Evolutionary conservation across 2,113 vertebrate species (phyloP), one percentile per base, ranked within the genome.

Genomic region (Herpetotheres cachinnans): DNA sequence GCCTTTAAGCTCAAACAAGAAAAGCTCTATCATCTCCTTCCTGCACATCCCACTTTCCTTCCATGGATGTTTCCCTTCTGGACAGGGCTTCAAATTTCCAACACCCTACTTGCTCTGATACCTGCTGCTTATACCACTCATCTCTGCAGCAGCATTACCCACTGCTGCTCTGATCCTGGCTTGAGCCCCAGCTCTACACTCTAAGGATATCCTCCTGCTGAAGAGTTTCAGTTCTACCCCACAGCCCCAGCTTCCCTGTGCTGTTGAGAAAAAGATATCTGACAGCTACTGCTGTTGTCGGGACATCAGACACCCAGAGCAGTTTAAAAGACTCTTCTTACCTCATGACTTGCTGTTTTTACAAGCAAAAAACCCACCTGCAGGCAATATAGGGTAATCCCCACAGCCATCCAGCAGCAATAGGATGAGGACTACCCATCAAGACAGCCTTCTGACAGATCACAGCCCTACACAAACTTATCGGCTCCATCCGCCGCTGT

Each of bases 1-100:
- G 74, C 29, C 70, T 93, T 89, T 78, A 97, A 90, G 55, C 90
- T 86, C 85, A 77, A 90, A 73, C 66, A 97, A 89, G 92, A 96
- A 96, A 93, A 96, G 82, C 87, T 91, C 78, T 62, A 88, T 82
- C 92, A 82, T 66, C 62, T 93, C 78, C 87, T 77, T 89, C 67
- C 71, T 88, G 61, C 58, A 83, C 40, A 94, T 47, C 46, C 17
- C 4, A 6, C 82, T 88, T 82, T 80, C 25, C 46, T 93, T 80
- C 62, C 0, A 0, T 26, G 74, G 49, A 88, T 26, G 30, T 42
- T 80, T 72, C 74, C 74, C 74, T 88, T 80, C 58, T 3, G 7
- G 82, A 86, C 38, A 65, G 38, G 4, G 22, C 74, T 86, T 93
- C 66, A 56, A 40, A 73, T 62, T 95, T 88, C 58, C 49, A 93